Base-by-base conservation (phyloP, 1,140 invertebrate genomes). In the Dendroctonus valens region DNA sequence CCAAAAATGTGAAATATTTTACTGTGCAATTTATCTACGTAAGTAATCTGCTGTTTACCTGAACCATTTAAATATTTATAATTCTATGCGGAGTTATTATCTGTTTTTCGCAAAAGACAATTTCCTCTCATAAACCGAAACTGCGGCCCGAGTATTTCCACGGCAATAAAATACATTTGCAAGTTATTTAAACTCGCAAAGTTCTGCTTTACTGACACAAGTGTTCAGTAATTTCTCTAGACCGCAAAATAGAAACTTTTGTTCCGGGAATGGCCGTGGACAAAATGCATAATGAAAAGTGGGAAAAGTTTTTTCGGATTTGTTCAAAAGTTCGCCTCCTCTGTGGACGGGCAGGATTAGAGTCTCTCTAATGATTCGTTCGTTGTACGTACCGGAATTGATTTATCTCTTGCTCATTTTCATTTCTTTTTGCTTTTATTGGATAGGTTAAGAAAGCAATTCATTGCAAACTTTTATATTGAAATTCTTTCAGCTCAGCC, bases 241-340 rank as follows among this genome's bases (percentile, higher is more conserved):
- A 26, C 26, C 50, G 9, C 50, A 52, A 26, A 52, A n/a, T 52
- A 9, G 50, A 14, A 52, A 52, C 9, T 26, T 52, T 52, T 52
- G 42, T 46, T 46, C 42, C n/a, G 2, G 26, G 42, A 46, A 46
- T 12, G 42, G 42, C 42, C 42, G 42, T 46, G 39, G 26, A 55
- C 26, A 11, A 55, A 55, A 55, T 55, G 53, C 53, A 55, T 55
- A 55, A 55, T 55, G 53, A 55, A 55, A 55, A 55, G 53, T 55
- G 53, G 53, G 53, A 55, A 55, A 55, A 55, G 14, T 6, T 55
- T 55, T 55, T 55, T 55, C 42, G 42, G n/a, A 46, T 46, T 46
- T 46, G 42, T 46, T 46, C 42, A 46, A 46, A 46, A 46, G 8
- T 51, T 51, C 11, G 11, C 11, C 14, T 51, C 11, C 11, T 51